Evolutionary conservation across 2,113 vertebrate genomes (phyloP), one percentile per base, ranked within the genome.

Genomic region (Grammomys surdaster): DNA sequence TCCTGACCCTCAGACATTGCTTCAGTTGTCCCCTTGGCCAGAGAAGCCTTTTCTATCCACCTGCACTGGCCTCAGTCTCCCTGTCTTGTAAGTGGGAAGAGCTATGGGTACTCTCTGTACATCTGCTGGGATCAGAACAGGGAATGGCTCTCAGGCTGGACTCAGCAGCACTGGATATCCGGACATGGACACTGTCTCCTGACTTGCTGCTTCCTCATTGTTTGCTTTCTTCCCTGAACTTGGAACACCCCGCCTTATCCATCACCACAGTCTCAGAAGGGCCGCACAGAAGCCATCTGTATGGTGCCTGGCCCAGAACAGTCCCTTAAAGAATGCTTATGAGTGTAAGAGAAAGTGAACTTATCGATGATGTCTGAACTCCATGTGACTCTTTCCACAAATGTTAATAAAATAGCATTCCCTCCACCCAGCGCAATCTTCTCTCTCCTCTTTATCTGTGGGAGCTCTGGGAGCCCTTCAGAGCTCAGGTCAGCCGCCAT

Each of bases 21-120:
- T 80, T 95, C 87, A 2, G 16, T 73, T 33, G 73, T 17, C n/a
- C 46, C 70, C 14, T 3, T 9, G 36, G n/a, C 43, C 73, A 22
- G 4, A 4, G 76, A n/a, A 0, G 13, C 19, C 6, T 0, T 11
- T 48, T n/a, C 65, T 0, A 0, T 75, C 31, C 70, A 84, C 26
- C 16, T 60, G 48, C 6, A 1, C 1, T 12, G 22, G 4, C 73
- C 86, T 94, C 73, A 5, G n/a, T 75, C 67, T 90, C 75, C 91
- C 56, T 1, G 46, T 8, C 12, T 8, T 94, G n/a, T 58, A 16
- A 87, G 76, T 63, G 1, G 20, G 9, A 36, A 73, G 46, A 56
- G 48, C 5, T 5, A 58, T 0, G 43, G n/a, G 40, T 5, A 22
- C 24, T 31, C 28, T 24, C 17, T 22, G 36, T 11, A 26, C 0